Conservation (phyloP, 2,888 invertebrate genomes). For the Cerceris rybyensis region DNA sequence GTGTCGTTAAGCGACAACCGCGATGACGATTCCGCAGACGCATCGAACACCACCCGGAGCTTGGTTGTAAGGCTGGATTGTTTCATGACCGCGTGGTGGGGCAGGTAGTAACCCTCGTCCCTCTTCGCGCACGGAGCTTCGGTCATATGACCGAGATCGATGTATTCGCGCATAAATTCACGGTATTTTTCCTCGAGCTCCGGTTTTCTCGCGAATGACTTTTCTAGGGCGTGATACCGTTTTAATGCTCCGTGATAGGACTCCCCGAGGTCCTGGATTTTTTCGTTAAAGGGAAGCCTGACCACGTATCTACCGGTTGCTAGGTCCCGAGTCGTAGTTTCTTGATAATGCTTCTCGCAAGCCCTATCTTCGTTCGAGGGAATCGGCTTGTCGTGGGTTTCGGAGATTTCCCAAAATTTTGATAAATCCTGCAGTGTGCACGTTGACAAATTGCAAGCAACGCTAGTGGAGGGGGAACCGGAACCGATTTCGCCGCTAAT, state of each 20-base stretch:
- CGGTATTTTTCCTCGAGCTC: neutral
- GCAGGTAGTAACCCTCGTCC: neutral
- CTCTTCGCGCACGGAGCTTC: neutral
- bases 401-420: neutral
- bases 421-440: neutral
- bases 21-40: neutral
- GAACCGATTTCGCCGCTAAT: neutral
- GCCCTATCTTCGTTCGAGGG: neutral
- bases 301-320: neutral
- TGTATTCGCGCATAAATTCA: slow-evolving; percentile 3
- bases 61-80: neutral
- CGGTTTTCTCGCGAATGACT: neutral
- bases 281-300: neutral
- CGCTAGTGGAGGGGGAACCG: neutral
- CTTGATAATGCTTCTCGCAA: neutral
- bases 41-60: slow-evolving; percentile 8
- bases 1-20: slow-evolving; percentile 4
- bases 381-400: neutral
- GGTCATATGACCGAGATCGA: neutral
- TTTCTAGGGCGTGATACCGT: neutral
- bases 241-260: neutral
- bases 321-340: neutral
- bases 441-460: neutral
- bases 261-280: neutral
- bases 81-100: slow-evolving; percentile 8